Percentiles rank a stretch among this genome's conserved stretches.
phyloP scores from a whole-genome alignment of 2,888 invertebrate genomes.

The Ichneumon xanthorius region DNA sequence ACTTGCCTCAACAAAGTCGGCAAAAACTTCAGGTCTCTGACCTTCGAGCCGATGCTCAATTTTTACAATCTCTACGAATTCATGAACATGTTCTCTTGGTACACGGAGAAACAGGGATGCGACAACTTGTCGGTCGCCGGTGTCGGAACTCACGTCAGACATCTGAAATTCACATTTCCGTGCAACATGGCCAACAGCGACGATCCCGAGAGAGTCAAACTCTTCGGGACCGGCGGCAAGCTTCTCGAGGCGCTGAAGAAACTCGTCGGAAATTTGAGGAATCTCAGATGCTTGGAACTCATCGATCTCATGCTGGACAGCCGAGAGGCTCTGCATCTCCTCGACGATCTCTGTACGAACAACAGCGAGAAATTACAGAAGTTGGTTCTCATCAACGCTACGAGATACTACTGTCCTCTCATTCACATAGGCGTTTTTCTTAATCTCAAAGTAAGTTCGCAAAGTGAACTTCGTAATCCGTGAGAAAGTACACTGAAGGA shows the following conservation, averaged over 20 bases:
- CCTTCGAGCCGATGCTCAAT: constrained; percentile 91
- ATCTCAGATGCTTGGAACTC: constrained; percentile 88
- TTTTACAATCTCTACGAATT: constrained; percentile 94
- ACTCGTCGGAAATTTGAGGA: constrained; percentile 89
- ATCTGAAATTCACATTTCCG: constrained; percentile 90
- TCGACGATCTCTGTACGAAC: constrained; percentile 90
- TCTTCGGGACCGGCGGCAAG: constrained; percentile 93
- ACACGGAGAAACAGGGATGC: constrained; percentile 86
- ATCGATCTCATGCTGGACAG: constrained; percentile 91
- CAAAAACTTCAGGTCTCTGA: constrained; percentile 88
- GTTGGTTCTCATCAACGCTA: constrained; percentile 91
- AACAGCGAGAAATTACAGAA: constrained; percentile 88
- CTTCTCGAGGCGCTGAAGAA: constrained; percentile 88
- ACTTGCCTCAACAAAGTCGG: constrained; percentile 90
- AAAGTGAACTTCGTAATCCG: no score
- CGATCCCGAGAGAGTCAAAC: constrained; percentile 87
- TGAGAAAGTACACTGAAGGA: not conserved
- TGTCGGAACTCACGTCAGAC: constrained; percentile 87
- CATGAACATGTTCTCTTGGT: constrained; percentile 92
- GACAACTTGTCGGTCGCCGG: constrained; percentile 82
- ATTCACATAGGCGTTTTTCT: constrained; percentile 92
- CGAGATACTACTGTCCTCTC: constrained; percentile 89
- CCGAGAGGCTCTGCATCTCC: constrained; percentile 89
- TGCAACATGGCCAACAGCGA: constrained; percentile 90
- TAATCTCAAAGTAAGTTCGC: constrained; percentile 87